Base-by-base conservation (phyloP, 2,888 invertebrate genomes). In the Apamea monoglypha region DNA sequence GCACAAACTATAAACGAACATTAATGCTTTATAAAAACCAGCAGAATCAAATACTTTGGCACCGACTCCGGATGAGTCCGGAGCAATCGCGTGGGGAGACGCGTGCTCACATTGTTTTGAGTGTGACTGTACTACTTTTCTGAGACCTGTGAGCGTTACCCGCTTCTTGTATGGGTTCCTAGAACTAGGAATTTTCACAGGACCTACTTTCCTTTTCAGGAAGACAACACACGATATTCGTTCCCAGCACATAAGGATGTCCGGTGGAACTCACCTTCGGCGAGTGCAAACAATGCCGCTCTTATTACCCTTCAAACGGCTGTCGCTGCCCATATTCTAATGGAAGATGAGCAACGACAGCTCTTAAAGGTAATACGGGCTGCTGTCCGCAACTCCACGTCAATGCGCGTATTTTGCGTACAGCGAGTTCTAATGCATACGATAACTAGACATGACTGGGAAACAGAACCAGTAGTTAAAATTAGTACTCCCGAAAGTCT, bases 41-140 rank as follows among this genome's bases (percentile, higher is more conserved):
- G 53, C 47, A 44, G 64, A 74, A 76, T 76, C 64, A 47, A 82
- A 86, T 86, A 85, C 36, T 85, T 85, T 86, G 86, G 86, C 86
- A 86, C 68, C 7, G 68, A 32, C 61, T 74, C 8, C 18, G 63
- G 1, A 56, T 5, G 68, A 32, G 56, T 74, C 8, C 18, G 63
- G 1, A 56, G 71, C 40, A 16, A 76, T 82, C 69, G 85, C 73
- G 73, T 87, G 79, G 71, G 25, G 47, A 61, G 36, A 73, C 78
- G 79, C 82, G 78, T 85, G 88, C 50, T 69, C 84, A 73, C 56
- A 70, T 74, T 76, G 74, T 68, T 86, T 59, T 56, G 56, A 40
- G 14, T 59, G 40, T 56, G 68, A 87, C 29, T 87, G 73, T 67
- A 66, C 69, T 18, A 29, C 18, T 32, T 59, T 40, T 80, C n/a